These are phyloP conservation scores for Diceros bicornis DNA, from an alignment of 2,797 vertebrate species.

Conservation along the genomic window DNA sequence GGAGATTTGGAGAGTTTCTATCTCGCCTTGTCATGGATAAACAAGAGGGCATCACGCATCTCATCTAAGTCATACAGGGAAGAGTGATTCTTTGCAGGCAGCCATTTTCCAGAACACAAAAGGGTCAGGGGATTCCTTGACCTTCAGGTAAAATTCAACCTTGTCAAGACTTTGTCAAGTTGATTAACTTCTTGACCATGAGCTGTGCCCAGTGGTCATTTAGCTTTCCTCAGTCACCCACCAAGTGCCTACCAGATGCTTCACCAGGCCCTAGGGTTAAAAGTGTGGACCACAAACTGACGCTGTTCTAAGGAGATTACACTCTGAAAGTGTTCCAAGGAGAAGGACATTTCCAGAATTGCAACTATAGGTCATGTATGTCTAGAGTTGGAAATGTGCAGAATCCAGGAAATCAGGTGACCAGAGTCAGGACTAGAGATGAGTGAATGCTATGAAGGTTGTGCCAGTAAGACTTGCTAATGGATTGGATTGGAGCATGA, in stretches of 20 bases:
- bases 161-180: neutral
- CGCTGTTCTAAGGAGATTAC: neutral
- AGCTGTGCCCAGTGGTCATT: neutral
- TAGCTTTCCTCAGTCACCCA: neutral
- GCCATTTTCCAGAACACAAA: neutral
- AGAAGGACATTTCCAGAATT: neutral
- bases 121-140: neutral
- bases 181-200: neutral
- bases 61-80: neutral
- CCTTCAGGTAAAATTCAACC: neutral
- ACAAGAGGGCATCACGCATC: neutral
- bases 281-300: neutral
- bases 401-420: neutral
- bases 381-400: neutral
- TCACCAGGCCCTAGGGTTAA: neutral
- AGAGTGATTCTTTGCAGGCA: neutral
- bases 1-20: rapidly evolving
- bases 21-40: neutral
- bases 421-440: neutral
- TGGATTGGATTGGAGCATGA: too few relatives aligned
- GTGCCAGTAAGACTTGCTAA: neutral
- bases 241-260: too few relatives aligned
- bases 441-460: neutral
- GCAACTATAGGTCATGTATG: neutral
- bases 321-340: neutral